Evolutionary conservation across 2,797 vertebrate genomes (phyloP), one percentile per base, ranked within the genome.

Genomic region (Melanotaenia pygmaea): DNA sequence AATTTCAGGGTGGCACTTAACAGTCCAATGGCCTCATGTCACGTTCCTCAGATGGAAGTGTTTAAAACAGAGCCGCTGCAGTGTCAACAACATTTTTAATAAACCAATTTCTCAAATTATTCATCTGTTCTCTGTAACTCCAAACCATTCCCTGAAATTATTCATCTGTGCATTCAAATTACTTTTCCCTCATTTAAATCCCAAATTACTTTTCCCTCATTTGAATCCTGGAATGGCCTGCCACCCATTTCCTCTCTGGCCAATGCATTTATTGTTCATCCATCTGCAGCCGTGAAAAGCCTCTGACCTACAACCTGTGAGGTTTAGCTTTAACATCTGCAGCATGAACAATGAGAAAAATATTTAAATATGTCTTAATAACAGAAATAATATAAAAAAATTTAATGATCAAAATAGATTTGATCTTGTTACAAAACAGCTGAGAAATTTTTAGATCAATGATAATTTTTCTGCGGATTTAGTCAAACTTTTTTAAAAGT

Each of bases 1-100:
- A 43, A 78, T 82, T 81, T 74, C 70, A 60, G 57, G 59, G 53
- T 47, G 32, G 67, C 53, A 53, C 72, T 77, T 73, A 73, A 61
- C 84, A 77, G 51, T 73, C 71, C 65, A 58, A 5, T 9, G 3
- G 56, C 69, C 77, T 77, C 20, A 8, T 77, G 80, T 65, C 69
- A 8, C 20, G 0, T 67, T 67, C 56, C 51, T 70, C 30, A 50
- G 34, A 57, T 58, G 53, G 59, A 53, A 4, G 26, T 7, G n/a
- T 62, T 77, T 34, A n/a, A 28, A 13, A 22, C 4, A 3, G 32
- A 54, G 72, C 38, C 26, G 43, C 67, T 24, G 62, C 64, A 32
- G 7, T 16, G 50, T 66, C 47, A 77, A 45, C 66, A 69, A 14
- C 47, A 13, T 53, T 53, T 67, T 79, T 45, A 69, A 76, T 70